Conservation (phyloP, 2,113 vertebrate genomes). For the Periophthalmodon schlosseri region DNA sequence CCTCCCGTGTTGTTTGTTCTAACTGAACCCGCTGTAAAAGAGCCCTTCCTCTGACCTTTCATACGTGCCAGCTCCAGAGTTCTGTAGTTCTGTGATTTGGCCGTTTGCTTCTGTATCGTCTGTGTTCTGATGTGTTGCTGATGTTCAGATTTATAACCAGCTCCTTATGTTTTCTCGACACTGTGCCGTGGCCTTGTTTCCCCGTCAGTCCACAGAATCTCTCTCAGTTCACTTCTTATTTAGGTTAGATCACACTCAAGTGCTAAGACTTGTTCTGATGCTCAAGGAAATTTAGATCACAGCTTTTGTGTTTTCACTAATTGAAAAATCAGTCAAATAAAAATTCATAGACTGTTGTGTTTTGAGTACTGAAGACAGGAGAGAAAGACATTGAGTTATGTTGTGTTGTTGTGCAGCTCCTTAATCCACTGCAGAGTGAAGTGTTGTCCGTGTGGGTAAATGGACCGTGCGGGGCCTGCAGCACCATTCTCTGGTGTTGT, state of each 20-base stretch:
- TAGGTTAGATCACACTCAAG: constrained; percentile 58
- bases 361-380: neutral
- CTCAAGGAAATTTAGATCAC: constrained; percentile 39
- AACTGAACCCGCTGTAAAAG: constrained; percentile 36
- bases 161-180: neutral
- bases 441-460: neutral
- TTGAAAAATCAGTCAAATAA: neutral
- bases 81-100: constrained; percentile 31
- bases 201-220: constrained; percentile 44
- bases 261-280: constrained; percentile 42
- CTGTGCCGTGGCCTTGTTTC: constrained; percentile 9
- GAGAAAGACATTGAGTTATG: too few species aligned
- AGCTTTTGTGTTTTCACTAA: constrained; percentile 7
- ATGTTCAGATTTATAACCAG: constrained; percentile 1
- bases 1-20: constrained; percentile 30
- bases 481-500: neutral
- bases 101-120: constrained; percentile 11
- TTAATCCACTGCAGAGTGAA: neutral
- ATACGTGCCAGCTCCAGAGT: constrained; percentile 14
- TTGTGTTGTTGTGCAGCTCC: neutral
- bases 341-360: neutral
- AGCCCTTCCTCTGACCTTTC: constrained; percentile 22
- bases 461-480: neutral
- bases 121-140: constrained; percentile 22
- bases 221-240: constrained; percentile 70